Conservation (phyloP, 2,113 vertebrate genomes). For the Pampusana beccarii region DNA sequence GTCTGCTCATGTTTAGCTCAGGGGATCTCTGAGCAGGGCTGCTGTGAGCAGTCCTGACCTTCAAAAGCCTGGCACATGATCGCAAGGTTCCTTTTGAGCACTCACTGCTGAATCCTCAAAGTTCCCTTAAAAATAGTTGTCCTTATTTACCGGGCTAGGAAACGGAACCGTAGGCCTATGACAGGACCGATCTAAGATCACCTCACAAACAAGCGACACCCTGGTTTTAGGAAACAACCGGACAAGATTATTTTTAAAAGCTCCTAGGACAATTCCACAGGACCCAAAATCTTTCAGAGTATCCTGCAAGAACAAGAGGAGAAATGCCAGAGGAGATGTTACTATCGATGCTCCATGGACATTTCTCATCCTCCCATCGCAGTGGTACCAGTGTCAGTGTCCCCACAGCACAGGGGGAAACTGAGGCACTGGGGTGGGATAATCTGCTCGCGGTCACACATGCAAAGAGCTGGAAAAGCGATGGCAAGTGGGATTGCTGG, state of each 20-base stretch:
- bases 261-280: not conserved
- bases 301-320: not conserved
- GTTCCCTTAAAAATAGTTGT: not conserved
- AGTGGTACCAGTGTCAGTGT: not conserved
- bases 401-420: not conserved
- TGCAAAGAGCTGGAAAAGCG: not conserved
- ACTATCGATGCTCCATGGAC: not conserved
- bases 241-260: not conserved
- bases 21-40: not conserved
- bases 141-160: not conserved
- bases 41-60: not conserved
- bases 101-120: not conserved
- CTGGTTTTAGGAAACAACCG: not conserved
- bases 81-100: not conserved
- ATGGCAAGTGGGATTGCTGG: not conserved
- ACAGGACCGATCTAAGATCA: not conserved
- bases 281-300: not conserved
- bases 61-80: not conserved
- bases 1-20: not conserved
- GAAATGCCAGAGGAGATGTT: not conserved
- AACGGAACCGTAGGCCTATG: not conserved
- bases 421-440: not conserved
- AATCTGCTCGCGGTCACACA: rapidly evolving
- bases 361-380: not conserved
- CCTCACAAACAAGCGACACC: not conserved